These are phyloP conservation scores for Dione juno DNA, from an alignment of 2,888 invertebrate genomes.

Conservation along the genomic window DNA sequence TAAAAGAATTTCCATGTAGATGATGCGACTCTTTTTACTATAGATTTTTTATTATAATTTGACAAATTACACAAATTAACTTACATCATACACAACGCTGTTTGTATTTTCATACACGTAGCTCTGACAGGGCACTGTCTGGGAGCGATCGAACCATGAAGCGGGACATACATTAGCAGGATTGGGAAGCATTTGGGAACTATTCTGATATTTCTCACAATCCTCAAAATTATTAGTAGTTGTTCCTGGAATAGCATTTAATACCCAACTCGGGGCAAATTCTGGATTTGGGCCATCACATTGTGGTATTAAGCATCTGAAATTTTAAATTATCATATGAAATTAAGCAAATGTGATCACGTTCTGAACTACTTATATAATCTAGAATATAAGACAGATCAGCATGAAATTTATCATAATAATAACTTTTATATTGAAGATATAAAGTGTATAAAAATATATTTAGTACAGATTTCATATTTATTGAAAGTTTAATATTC, in stretches of 20 bases:
- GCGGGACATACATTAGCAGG: constrained; percentile 60
- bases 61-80: constrained; percentile 45
- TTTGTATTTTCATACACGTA: constrained; percentile 68
- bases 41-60: not conserved
- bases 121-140: constrained; percentile 55
- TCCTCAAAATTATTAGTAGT: constrained; percentile 58
- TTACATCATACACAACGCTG: constrained; percentile 74
- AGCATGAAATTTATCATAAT: no score
- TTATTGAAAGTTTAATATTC: no score
- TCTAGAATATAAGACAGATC: no score
- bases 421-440: no score
- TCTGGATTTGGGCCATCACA: constrained; percentile 63
- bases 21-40: not conserved
- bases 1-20: no score
- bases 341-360: no score
- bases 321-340: constrained; percentile 18
- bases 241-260: constrained; percentile 63
- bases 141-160: constrained; percentile 58
- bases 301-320: constrained; percentile 66
- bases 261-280: constrained; percentile 63
- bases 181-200: constrained; percentile 40
- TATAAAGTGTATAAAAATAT: no score
- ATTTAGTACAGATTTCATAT: no score
- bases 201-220: constrained; percentile 62
- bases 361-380: no score